These are phyloP conservation scores for Boulengeromyrus knoepffleri DNA, from an alignment of 2,113 vertebrate species.

Conservation along the genomic window DNA sequence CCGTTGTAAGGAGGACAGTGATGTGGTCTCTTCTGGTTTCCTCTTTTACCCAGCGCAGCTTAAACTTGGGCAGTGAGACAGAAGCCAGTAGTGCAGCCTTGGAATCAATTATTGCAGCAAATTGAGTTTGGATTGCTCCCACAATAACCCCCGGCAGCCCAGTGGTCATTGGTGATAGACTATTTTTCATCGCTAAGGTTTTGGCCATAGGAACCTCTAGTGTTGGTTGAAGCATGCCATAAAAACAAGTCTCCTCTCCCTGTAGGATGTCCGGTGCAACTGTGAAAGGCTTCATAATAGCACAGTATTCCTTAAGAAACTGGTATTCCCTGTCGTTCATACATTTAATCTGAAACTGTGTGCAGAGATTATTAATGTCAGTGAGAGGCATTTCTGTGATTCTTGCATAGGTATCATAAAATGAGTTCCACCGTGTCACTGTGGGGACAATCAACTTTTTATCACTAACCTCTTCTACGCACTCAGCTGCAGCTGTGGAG, in stretches of 20 bases:
- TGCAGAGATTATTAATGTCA: no score
- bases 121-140: background rate
- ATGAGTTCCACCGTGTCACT: no score
- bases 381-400: background rate
- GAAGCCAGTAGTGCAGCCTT: background rate
- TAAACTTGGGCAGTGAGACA: no score
- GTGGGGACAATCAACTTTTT: no score
- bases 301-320: background rate
- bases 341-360: background rate
- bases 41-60: no score
- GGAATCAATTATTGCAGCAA: background rate
- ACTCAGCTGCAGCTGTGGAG: no score
- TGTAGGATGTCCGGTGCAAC: background rate
- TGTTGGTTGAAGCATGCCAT: background rate
- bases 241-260: background rate
- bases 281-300: background rate
- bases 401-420: background rate
- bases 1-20: no score
- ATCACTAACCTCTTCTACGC: no score
- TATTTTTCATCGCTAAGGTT: background rate
- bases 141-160: no score
- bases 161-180: background rate
- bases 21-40: no score
- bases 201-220: background rate
- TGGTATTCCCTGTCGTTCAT: background rate